Percentiles rank a stretch among this genome's conserved stretches.
Evolutionary conservation across 2,888 invertebrate genomes (phyloP).

Genomic region (Sisyra terminalis): DNA sequence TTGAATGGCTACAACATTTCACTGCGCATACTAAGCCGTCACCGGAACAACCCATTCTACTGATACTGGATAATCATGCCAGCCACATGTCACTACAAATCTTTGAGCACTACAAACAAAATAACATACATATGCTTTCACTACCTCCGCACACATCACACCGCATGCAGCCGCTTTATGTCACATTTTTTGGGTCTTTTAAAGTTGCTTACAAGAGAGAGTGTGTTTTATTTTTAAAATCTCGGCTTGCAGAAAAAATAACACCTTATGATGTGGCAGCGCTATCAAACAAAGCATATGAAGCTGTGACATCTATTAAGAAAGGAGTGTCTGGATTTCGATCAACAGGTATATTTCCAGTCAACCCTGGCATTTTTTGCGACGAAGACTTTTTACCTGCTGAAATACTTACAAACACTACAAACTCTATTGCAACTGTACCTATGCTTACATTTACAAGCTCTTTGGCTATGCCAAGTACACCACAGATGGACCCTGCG

Average conservation of each 20-base stretch:
- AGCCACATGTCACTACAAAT: conserved; percentile 19
- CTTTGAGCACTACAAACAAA: conserved; percentile 18
- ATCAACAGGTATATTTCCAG: conserved; percentile 18
- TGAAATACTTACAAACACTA: conserved; percentile 8
- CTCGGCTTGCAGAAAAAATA: conserved; percentile 15
- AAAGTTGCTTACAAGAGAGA: conserved; percentile 18
- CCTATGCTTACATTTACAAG: not conserved
- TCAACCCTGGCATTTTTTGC: conserved; percentile 16
- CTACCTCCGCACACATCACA: conserved; percentile 20
- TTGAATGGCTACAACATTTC: conserved; percentile 14
- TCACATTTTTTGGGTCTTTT: conserved; percentile 20
- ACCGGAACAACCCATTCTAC: conserved; percentile 12
- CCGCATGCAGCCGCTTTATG: conserved; percentile 21
- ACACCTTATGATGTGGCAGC: conserved; percentile 18
- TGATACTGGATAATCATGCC: conserved; percentile 17
- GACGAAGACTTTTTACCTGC: conserved; percentile 16
- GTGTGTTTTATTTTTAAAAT: conserved; percentile 18
- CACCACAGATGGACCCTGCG: not conserved
- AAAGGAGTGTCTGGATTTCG: conserved; percentile 20
- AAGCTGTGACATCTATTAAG: conserved; percentile 15
- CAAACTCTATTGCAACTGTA: conserved; percentile 3
- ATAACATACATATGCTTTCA: conserved; percentile 18
- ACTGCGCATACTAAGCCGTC: conserved; percentile 11
- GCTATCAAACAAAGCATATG: conserved; percentile 14
- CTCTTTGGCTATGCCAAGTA: not conserved